Evolutionary conservation across 2,888 invertebrate genomes (phyloP).

Genomic region (Xylota sylvarum): DNA sequence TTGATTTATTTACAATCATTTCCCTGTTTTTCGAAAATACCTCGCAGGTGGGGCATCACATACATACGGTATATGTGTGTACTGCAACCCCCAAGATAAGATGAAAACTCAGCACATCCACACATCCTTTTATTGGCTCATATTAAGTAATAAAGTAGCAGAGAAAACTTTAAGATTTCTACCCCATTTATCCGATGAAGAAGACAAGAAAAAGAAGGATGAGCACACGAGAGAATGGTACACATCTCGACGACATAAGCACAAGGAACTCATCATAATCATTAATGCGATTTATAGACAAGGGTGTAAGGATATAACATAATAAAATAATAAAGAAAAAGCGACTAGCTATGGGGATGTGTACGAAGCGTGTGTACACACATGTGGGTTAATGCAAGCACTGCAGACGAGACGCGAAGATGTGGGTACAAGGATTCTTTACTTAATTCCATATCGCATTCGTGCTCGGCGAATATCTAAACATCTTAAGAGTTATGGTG

Average conservation of each 20-base stretch:
- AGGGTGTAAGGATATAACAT: slow-evolving; percentile 64
- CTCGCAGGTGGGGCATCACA: slow-evolving; percentile 32
- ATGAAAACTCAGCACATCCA: slow-evolving; percentile 31
- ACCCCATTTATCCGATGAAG: slow-evolving; percentile 46
- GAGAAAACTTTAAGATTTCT: slow-evolving; percentile 63
- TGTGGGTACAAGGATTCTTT: slow-evolving; percentile 30
- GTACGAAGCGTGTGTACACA: neutral
- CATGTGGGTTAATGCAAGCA: slow-evolving; percentile 35
- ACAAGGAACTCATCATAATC: slow-evolving; percentile 66
- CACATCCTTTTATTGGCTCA: slow-evolving; percentile 61
- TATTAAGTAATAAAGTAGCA: slow-evolving; percentile 66
- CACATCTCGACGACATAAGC: slow-evolving; percentile 57
- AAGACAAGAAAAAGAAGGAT: slow-evolving; percentile 5
- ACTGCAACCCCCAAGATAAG: slow-evolving; percentile 51
- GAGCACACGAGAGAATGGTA: slow-evolving; percentile 31
- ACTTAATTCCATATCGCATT: slow-evolving; percentile 47
- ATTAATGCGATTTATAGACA: slow-evolving; percentile 71
- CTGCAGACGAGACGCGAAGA: slow-evolving; percentile 2
- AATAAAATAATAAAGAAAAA: slow-evolving; percentile 64
- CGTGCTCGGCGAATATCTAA: slow-evolving; percentile 57
- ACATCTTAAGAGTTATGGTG: slow-evolving; percentile 57
- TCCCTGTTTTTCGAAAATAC: slow-evolving; percentile 11
- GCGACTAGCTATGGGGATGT: slow-evolving; percentile 15
- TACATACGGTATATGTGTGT: slow-evolving; percentile 10
- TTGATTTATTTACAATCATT: slow-evolving; percentile 43